Base-by-base conservation (phyloP, 2,888 invertebrate genomes). In the Drosophila emarginata region DNA sequence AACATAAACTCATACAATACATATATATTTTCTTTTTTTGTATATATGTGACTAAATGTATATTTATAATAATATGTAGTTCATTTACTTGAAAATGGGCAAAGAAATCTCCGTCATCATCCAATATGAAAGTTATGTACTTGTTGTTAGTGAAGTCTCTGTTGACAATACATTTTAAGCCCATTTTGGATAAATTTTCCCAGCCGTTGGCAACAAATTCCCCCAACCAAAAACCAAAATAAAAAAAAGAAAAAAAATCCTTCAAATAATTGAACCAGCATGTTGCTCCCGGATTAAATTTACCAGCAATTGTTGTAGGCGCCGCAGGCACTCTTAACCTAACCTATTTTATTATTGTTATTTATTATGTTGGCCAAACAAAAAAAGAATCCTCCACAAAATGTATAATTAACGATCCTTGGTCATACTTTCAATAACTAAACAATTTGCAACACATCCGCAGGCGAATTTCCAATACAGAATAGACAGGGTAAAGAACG, bases 371-470 rank as follows among this genome's bases (percentile, higher is more conserved):
- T 64, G 71, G 45, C 64, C 53, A 70, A 71, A 58, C 39, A 64
- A 12, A 21, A 45, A 21, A 21, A 45, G 18, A 45, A 11, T 45
- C 45, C 21, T 45, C 45, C 45, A 11, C 45, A 45, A 45, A 45
- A 45, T 45, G 45, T 53, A 64, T 61, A 70, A 68, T 58, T 65
- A 72, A 68, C 64, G 75, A 58, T 63, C 58, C 69, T 57, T 69
- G 45, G 45, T 45, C 45, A 21, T 4, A 21, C 21, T 54, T 61
- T 63, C 45, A 51, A 68, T 68, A 74, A 58, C 59, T 57, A 61
- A 82, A 69, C 67, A 76, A 77, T 72, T 74, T 74, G n/a, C 57
- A 15, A 58, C 54, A 39, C 6, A 11, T 51, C 66, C 53, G 52
- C 63, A 59, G 68, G 69, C 64, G 65, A 75, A 65, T 64, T 66